These are phyloP conservation scores for Protosalanx chinensis DNA, from an alignment of 2,797 vertebrate species.

Conservation along the genomic window DNA sequence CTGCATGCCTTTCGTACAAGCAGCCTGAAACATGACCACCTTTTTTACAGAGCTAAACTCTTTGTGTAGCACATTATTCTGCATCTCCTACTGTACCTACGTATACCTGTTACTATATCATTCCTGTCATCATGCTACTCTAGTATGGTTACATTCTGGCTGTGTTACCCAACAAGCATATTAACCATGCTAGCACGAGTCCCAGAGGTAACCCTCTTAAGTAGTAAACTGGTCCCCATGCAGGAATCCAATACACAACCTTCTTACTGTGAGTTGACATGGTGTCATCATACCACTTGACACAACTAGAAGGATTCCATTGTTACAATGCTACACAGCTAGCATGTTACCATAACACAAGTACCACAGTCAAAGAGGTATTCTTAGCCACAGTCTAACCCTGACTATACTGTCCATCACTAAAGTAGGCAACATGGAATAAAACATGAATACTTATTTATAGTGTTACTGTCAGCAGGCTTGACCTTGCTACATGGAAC, in stretches of 20 bases:
- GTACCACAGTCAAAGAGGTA: not conserved
- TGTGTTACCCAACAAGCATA: not conserved
- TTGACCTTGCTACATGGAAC: not conserved
- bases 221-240: no score
- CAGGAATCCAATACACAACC: no score
- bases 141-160: no score
- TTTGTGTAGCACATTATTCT: not conserved
- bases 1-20: constrained; percentile 5
- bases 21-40: not conserved
- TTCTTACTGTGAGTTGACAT: no score
- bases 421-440: not conserved
- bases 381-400: not conserved
- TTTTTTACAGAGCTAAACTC: not conserved
- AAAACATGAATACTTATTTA: not conserved
- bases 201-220: no score
- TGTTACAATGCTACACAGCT: not conserved
- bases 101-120: not conserved
- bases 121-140: not conserved
- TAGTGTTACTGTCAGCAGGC: not conserved
- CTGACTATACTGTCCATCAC: not conserved
- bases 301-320: not conserved
- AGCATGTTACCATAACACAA: not conserved
- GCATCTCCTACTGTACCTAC: not conserved
- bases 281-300: no score
- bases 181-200: not conserved